Evolutionary conservation across 1,140 invertebrate species (phyloP).

Genomic region (Plutomurus gul): DNA sequence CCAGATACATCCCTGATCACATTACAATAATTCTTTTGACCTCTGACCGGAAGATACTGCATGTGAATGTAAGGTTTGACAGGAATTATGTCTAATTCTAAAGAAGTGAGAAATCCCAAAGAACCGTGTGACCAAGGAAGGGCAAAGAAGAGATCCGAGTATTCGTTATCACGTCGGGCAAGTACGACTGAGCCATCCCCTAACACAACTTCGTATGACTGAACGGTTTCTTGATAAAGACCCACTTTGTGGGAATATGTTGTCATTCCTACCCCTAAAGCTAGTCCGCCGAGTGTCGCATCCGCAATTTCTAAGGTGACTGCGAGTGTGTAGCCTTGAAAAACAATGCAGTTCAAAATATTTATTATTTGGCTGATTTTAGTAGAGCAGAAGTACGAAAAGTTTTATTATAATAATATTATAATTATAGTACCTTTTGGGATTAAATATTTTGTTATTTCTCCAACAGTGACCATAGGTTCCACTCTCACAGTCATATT

Average conservation of each 20-base stretch:
- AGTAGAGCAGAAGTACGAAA: background rate
- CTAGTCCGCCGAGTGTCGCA: slow-evolving; percentile 64
- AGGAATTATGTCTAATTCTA: slow-evolving; percentile 61
- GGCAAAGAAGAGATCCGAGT: slow-evolving; percentile 61
- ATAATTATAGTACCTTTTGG: slow-evolving; percentile 56
- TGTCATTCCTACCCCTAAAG: slow-evolving; percentile 64
- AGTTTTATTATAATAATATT: background rate
- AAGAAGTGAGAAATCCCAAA: slow-evolving; percentile 62
- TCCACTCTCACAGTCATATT: slow-evolving; percentile 62
- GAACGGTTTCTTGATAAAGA: slow-evolving; percentile 63
- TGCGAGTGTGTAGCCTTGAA: slow-evolving; percentile 63
- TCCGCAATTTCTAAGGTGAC: slow-evolving; percentile 65
- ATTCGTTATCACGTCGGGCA: slow-evolving; percentile 60
- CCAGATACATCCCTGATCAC: slow-evolving; percentile 61
- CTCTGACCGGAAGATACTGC: slow-evolving; percentile 62
- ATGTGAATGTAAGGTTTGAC: slow-evolving; percentile 63
- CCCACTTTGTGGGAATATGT: slow-evolving; percentile 62
- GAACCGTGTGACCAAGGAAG: slow-evolving; percentile 65
- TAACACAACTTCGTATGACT: slow-evolving; percentile 63
- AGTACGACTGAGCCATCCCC: slow-evolving; percentile 61
- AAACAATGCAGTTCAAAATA: background rate
- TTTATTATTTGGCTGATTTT: background rate
- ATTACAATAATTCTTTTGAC: slow-evolving; percentile 62
- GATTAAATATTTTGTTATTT: slow-evolving; percentile 62
- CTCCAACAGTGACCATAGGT: slow-evolving; percentile 63